Evolutionary conservation across 92 coral and sea anemone species (phyloP), one percentile per base, ranked within the genome.

Genomic region (Palythoa caribaeorum): DNA sequence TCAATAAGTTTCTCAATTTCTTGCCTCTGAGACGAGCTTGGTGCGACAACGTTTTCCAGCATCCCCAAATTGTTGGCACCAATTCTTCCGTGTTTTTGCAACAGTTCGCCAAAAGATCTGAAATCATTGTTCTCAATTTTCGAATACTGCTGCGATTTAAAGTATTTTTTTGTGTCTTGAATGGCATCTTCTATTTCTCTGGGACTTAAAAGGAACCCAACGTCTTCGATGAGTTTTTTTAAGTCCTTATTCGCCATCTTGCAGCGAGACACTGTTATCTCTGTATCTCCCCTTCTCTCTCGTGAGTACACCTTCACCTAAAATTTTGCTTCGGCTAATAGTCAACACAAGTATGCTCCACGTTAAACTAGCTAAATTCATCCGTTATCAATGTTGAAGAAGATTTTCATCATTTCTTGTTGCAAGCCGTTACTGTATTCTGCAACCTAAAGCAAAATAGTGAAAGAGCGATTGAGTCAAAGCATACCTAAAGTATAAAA

Each of bases 31-130:
- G 73, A 57, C 44, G 94, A 83, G 71, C 73, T 89, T 81, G 73
- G 16, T 1, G 96, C 94, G 8, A 93, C 80, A 52, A 17, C 50
- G 65, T 51, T 76, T 53, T 76, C 63, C 36, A 76, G 63, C 19
- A 76, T 1, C 50, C 80, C 80, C 65, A 76, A 51, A 35, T 76
- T 51, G 28, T 28, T 28, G 28, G 28, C 0, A 0, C 28, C 0
- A 28, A 28, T 28, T 28, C 28, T 28, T 28, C 80, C 80, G 50
- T 76, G 80, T 35, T 76, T 76, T 21, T 76, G 63, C 65, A 76
- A 51, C 65, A 40, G 63, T 20, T 38, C n/a, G n/a, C 80, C 37
- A 17, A 35, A 51, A 9, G 80, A 53, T 51, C 20, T 28, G 38
- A 76, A 76, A 51, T 76, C 80, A 51, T 9, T 12, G 9, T 53